Evolutionary conservation across 2,888 invertebrate species (phyloP), one percentile per base, ranked within the genome.

Genomic region (Slavum lentiscoides): DNA sequence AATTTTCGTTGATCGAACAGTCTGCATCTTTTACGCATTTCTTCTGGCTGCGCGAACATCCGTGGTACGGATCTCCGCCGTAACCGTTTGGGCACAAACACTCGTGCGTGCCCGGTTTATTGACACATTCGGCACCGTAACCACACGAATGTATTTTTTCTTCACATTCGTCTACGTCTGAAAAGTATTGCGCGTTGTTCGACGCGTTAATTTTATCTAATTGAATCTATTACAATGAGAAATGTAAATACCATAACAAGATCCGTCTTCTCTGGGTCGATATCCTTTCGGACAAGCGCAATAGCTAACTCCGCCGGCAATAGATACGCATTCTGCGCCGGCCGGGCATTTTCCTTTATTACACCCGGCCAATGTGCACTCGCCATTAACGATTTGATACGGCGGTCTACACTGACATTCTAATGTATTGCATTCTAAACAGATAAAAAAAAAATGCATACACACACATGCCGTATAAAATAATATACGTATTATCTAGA

Each of bases 201-300:
- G 37, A 23, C 49, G 43, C 43, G 19, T 68, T 19, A 53, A 9
- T 8, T 39, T 30, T 2, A 19, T 58, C 37, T 7, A 39, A 70
- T 39, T 8, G 13, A 59, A 69, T 9, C n/a, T 3, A 59, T 70
- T 30, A 21, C 53, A 61, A 53, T 61, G 0, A 23, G 70, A 77
- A 21, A 61, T n/a, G 37, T 30, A 39, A 21, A 81, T 83, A 88
- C 88, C 88, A 86, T 91, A 89, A 85, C 96, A 96, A n/a, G 92
- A 90, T 21, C 95, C 94, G 85, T 95, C 94, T 2, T 89, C 85
- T 81, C 90, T 90, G 37, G 93, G 92, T 82, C 91, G 90, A 86
- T 90, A 95, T 21, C 96, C 96, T 85, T 93, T 92, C 9, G 96
- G 96, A 86, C 96, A 96, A 73, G 96, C 96, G 85, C 96, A 96